Evolutionary conservation across 92 coral and sea anemone species (phyloP).

Genomic region (Phenganax marumi): DNA sequence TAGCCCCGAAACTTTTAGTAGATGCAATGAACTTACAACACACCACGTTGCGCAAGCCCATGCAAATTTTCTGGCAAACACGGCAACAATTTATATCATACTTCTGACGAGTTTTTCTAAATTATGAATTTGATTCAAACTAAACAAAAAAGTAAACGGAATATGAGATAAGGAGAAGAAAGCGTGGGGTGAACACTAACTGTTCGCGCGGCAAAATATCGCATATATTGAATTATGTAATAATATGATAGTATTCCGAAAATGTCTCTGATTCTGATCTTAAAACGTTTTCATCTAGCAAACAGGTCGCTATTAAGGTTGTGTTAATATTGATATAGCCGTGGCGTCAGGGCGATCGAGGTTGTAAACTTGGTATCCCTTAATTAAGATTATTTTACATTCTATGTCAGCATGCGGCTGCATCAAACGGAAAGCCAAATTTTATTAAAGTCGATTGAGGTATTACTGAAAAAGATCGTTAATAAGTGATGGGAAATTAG

Average conservation of each 20-base stretch:
- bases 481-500: constrained; percentile 14
- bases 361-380: constrained; percentile 26
- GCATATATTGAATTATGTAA: constrained; percentile 17
- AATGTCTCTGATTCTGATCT: constrained; percentile 12
- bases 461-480: background rate
- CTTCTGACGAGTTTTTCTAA: background rate
- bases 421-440: constrained; percentile 19
- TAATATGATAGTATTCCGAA: background rate
- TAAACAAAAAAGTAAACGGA: constrained; percentile 3
- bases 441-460: constrained; percentile 33
- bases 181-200: background rate
- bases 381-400: constrained; percentile 28
- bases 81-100: background rate
- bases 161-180: background rate
- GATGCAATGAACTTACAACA: no score
- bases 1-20: no score
- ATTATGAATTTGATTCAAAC: background rate
- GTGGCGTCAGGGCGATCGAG: constrained; percentile 28
- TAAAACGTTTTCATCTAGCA: constrained; percentile 11
- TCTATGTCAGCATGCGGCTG: background rate
- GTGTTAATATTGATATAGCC: constrained; percentile 36
- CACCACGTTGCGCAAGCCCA: no score
- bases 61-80: no score
- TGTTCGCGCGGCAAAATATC: background rate
- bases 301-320: constrained; percentile 20